A percentile compares a stretch with the other conserved stretches of the same genome.
phyloP scores from a whole-genome alignment of 2,113 vertebrate genomes.

The Leuciscus idus region DNA sequence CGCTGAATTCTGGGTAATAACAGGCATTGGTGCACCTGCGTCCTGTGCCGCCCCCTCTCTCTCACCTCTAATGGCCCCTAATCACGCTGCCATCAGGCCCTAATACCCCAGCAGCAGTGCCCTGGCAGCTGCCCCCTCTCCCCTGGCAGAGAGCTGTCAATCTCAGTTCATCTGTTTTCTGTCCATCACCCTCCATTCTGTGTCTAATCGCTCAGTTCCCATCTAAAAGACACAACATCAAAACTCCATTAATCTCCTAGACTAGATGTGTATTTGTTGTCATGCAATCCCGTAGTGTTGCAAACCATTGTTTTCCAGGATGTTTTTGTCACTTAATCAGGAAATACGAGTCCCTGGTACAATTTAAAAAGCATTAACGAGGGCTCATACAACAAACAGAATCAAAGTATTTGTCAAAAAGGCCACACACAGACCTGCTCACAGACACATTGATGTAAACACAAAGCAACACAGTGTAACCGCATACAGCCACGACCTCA shows the following conservation, averaged over 20 bases:
- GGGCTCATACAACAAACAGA: slow-evolving; percentile 33
- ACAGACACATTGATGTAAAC: slow-evolving; percentile 26
- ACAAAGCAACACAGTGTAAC: slow-evolving; percentile 35
- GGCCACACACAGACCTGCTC: slow-evolving; percentile 44
- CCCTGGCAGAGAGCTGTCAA: slow-evolving; percentile 75
- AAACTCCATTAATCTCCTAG: neutral
- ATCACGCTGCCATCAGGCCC: slow-evolving; percentile 77
- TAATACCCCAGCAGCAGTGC: slow-evolving; percentile 77
- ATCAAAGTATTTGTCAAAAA: slow-evolving; percentile 27
- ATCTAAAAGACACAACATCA: slow-evolving; percentile 9
- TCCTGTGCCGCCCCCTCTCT: slow-evolving; percentile 61
- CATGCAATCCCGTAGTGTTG: slow-evolving; percentile 14
- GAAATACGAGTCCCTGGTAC: slow-evolving; percentile 13
- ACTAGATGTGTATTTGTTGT: slow-evolving; percentile 21
- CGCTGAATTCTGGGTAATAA: slow-evolving; percentile 78
- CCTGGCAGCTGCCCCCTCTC: slow-evolving; percentile 77
- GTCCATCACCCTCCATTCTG: slow-evolving; percentile 32
- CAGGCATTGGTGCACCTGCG: slow-evolving; percentile 76
- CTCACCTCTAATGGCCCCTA: slow-evolving; percentile 82
- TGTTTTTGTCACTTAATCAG: slow-evolving; percentile 43
- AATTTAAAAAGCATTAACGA: slow-evolving; percentile 6
- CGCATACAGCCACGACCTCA: slow-evolving; percentile 22
- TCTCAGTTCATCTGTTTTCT: slow-evolving; percentile 59
- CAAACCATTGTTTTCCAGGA: slow-evolving; percentile 26
- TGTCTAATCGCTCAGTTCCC: neutral